These are phyloP conservation scores for Mellilla xanthometata DNA, from an alignment of 2,888 invertebrate species.

Conservation along the genomic window DNA sequence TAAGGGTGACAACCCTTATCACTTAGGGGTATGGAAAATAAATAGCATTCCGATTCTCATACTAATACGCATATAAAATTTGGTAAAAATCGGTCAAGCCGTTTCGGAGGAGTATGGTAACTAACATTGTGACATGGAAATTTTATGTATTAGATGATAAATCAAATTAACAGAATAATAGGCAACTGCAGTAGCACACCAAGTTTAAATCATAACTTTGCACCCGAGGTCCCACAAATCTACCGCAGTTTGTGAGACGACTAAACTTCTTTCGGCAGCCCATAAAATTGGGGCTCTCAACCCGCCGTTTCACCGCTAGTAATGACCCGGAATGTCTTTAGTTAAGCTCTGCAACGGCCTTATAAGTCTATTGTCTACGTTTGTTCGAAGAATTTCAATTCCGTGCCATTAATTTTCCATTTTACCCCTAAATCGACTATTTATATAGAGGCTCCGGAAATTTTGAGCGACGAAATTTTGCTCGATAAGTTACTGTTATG, in stretches of 20 bases:
- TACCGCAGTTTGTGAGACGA: slow-evolving; percentile 9
- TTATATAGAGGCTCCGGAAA: slow-evolving; percentile 55
- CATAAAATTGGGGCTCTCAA: slow-evolving; percentile 16
- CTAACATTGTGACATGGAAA: too few relatives aligned
- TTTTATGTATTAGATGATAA: too few relatives aligned
- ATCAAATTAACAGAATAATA: too few relatives aligned
- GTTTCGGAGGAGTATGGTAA: too few relatives aligned
- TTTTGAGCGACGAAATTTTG: slow-evolving; percentile 56
- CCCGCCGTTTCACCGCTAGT: slow-evolving; percentile 32
- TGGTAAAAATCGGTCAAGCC: too few relatives aligned
- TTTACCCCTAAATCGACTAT: slow-evolving; percentile 65
- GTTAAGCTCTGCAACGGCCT: slow-evolving; percentile 47
- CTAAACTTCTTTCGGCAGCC: slow-evolving; percentile 13
- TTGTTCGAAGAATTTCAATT: slow-evolving; percentile 67
- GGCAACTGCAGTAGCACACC: too few relatives aligned
- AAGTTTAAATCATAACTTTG: slow-evolving; percentile 35
- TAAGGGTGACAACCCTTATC: too few relatives aligned
- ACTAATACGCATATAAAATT: too few relatives aligned
- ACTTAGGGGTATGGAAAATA: too few relatives aligned
- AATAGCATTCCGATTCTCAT: too few relatives aligned
- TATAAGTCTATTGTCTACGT: slow-evolving; percentile 58
- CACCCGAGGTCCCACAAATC: slow-evolving; percentile 29
- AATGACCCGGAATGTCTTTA: slow-evolving; percentile 42
- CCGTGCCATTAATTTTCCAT: slow-evolving; percentile 74
- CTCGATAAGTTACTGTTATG: slow-evolving; percentile 57